Base-by-base conservation (phyloP, 2,888 invertebrate genomes). In the Halictus ligatus region DNA sequence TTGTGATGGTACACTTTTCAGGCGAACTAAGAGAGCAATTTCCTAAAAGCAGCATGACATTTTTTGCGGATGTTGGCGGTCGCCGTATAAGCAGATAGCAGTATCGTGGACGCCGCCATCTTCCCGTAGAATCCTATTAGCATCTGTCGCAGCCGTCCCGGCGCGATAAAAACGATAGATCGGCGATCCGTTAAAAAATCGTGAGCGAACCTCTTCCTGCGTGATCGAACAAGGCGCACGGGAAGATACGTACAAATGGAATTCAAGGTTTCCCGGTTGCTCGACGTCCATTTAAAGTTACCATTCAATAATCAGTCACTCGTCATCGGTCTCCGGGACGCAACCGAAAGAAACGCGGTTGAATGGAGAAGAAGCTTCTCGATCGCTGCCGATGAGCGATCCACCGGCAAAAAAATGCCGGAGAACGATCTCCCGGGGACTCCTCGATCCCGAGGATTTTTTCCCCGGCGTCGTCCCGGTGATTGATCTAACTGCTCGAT, bases 401-500 rank as follows among this genome's bases (percentile, higher is more conserved):
- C 40, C 18, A 1, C 2, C 35, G 0, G 29, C 29, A 83, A 83
- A 80, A 80, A 83, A 80, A n/a, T n/a, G 15, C 69, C 69, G 60
- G 74, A 64, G 80, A 40, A 77, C 46, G 75, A 29, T 80, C 64
- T 75, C 80, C 74, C 25, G 72, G 6, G 75, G 85, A 84, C 80
- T 75, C 75, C 77, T n/a, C 74, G 77, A 25, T n/a, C 25, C 72
- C 25, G 54, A 18, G 75, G 48, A 85, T 81, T 86, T 86, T 85
- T 86, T 54, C 43, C 54, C 43, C 60, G 6, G 67, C 35, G 54
- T 75, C 35, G 54, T 75, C 67, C 18, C 48, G 8, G 78, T 78
- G 85, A 86, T 86, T 80, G 80, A 86, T 86, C 5, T 72, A 78
- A 75, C 77, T 71, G 54, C 60, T 58, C n/a, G 73, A 43, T 13